phyloP scores from a whole-genome alignment of 2,888 invertebrate species.

The Cyaniris semiargus region DNA sequence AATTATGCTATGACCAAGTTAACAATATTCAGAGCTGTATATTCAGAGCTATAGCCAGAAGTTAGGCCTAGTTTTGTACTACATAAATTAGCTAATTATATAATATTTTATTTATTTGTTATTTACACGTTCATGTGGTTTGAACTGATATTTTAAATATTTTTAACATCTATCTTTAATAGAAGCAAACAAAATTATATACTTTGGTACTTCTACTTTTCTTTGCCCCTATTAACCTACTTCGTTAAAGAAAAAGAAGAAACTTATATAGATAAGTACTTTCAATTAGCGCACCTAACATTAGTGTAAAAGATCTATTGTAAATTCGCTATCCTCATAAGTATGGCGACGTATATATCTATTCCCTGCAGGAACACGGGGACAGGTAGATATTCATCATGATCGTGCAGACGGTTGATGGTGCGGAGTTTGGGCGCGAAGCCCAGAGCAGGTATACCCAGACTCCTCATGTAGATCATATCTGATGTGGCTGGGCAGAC shows the following conservation, averaged over 20 bases:
- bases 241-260: no score
- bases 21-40: neutral
- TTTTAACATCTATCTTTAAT: no score
- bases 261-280: no score
- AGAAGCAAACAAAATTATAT: no score
- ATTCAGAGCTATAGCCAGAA: neutral
- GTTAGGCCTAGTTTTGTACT: neutral
- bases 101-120: neutral
- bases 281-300: no score
- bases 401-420: slow-evolving; percentile 47
- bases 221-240: no score
- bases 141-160: no score
- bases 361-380: slow-evolving; percentile 57
- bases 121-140: neutral
- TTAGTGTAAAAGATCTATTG: neutral
- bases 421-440: slow-evolving; percentile 56
- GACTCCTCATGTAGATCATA: slow-evolving; percentile 53
- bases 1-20: neutral
- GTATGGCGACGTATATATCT: slow-evolving; percentile 49
- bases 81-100: neutral
- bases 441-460: slow-evolving; percentile 60
- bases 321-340: slow-evolving; percentile 34
- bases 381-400: slow-evolving; percentile 57
- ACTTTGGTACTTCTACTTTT: no score
- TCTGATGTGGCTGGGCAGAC: slow-evolving; percentile 60